Conservation (phyloP, 2,113 vertebrate genomes). For the Neolamprologus caudopunctatus region DNA sequence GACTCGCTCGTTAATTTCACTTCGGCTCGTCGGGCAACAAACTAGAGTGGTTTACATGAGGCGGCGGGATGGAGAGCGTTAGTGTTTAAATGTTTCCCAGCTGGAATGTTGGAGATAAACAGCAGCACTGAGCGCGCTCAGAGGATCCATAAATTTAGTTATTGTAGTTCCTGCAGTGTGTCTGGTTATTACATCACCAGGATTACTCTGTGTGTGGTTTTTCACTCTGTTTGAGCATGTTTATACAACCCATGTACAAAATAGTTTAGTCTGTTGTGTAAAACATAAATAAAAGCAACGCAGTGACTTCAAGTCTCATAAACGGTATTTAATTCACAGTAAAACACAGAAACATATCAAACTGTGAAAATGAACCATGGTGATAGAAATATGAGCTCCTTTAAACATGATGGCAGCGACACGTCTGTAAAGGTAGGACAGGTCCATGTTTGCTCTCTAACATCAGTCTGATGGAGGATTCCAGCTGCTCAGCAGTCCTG, state of each 20-base stretch:
- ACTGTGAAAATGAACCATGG: background rate
- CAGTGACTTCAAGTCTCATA: background rate
- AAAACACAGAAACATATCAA: background rate
- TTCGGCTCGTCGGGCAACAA: accelerated
- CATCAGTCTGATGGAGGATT: background rate
- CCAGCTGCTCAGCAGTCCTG: background rate
- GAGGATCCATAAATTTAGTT: background rate
- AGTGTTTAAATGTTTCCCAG: background rate
- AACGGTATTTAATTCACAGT: accelerated
- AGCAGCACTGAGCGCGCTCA: background rate
- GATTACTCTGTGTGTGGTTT: background rate
- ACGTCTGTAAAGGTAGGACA: background rate
- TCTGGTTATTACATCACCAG: background rate
- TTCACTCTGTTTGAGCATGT: background rate
- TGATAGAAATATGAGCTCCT: background rate
- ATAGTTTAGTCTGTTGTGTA: background rate
- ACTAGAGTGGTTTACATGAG: background rate
- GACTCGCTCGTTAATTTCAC: background rate
- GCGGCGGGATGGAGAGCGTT: background rate
- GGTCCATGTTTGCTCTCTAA: background rate
- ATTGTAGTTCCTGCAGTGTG: background rate
- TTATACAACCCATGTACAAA: background rate
- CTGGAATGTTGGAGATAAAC: background rate
- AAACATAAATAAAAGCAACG: background rate
- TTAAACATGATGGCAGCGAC: background rate